phyloP scores from a whole-genome alignment of 2,113 vertebrate genomes.

The Aphelocoma coerulescens region DNA sequence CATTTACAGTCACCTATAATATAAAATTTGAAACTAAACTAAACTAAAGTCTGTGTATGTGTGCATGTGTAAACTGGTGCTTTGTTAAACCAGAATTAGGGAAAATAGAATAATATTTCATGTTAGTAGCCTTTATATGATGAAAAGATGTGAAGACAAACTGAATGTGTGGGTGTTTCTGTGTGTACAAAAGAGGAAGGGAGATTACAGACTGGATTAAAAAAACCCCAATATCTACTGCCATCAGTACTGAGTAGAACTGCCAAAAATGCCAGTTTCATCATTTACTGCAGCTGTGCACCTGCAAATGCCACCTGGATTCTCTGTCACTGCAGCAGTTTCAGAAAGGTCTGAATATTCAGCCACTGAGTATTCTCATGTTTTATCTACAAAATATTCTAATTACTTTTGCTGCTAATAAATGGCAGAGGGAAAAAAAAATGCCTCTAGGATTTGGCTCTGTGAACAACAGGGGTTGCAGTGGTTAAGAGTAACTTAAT shows the following conservation, averaged over 20 bases:
- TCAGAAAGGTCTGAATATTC: conserved; percentile 30
- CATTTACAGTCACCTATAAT: background rate
- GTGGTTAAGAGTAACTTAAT: conserved; percentile 52
- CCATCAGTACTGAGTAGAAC: background rate
- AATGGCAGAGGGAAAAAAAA: conserved; percentile 3
- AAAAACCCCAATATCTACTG: background rate
- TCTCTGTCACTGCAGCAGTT: conserved; percentile 3
- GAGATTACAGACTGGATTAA: background rate
- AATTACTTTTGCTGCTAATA: conserved; percentile 50
- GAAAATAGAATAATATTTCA: background rate
- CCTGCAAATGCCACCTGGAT: conserved; percentile 33
- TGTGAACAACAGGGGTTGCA: background rate
- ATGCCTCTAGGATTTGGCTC: conserved; percentile 6
- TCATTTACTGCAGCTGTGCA: conserved; percentile 33
- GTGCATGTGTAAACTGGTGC: background rate
- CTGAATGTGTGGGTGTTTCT: background rate
- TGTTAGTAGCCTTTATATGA: background rate
- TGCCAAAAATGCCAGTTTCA: conserved; percentile 7
- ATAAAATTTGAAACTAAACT: background rate
- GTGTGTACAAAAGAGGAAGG: background rate
- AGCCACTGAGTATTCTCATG: background rate
- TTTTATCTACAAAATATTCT: conserved; percentile 36
- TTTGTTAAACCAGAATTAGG: background rate
- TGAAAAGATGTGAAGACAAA: background rate
- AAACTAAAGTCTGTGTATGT: background rate